Evolutionary conservation across 2,113 vertebrate genomes (phyloP), one percentile per base, ranked within the genome.

Genomic region (Colaptes auratus): DNA sequence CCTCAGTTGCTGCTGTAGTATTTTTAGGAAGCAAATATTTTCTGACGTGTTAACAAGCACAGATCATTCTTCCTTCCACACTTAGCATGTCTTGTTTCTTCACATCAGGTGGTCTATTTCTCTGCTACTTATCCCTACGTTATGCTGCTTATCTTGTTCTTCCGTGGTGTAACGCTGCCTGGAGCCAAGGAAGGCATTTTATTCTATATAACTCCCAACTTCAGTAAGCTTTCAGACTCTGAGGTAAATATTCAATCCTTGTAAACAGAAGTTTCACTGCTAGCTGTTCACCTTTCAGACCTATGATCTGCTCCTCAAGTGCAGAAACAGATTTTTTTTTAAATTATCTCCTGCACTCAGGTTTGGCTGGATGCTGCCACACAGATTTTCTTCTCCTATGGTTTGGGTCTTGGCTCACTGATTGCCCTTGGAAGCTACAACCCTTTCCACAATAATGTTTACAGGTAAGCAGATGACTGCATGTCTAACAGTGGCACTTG

Each of bases 331-430:
- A 74, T 77, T 73, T 92, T 77, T 76, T 92, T 94, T 20, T 1
- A 64, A 78, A 65, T 91, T 96, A 53, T 95, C 81, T 97, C 95
- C 93, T 91, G 52, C 83, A 63, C 91, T 50, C 95, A 99, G 99
- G 99, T 99, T 91, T 99, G 99, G 99, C 97, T 99, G 87, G 99
- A 99, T 87, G 99, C 99, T 79, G 99, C 99, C 89, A 99, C 99
- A 44, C 99, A 99, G 98, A 99, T 99, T 95, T 99, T 99, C 97
- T 99, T 99, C 95, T 99, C 99, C 53, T 99, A 99, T 1, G 99
- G 99, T 48, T 97, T 99, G 97, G 99, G 99, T 86, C 98, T 99
- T 89, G 99, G 99, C 16, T 99, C 99, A 67, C 97, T 99, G 92
- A 99, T 99, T 48, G 99, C 99, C 60, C 99, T 99, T 2, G 99